Percentiles rank a stretch among this genome's conserved stretches.
phyloP scores from a whole-genome alignment of 2,888 invertebrate genomes.

The Xanthorhoe spadicearia region DNA sequence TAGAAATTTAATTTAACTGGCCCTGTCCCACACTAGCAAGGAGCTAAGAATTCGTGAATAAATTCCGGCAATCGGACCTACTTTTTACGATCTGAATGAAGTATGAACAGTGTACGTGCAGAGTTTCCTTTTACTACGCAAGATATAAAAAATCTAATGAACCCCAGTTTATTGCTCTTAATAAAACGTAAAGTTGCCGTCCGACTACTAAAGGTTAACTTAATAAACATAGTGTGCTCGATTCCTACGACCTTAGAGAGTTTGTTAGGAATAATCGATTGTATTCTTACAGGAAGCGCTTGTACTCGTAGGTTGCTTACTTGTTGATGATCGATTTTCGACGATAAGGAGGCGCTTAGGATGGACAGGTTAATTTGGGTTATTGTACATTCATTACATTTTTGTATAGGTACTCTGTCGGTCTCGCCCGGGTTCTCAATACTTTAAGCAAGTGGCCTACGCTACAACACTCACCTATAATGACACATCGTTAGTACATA shows the following conservation, averaged over 20 bases:
- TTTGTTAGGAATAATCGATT: constrained; percentile 12
- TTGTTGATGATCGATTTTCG: neutral
- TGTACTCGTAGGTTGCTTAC: neutral
- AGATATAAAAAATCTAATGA: constrained; percentile 75
- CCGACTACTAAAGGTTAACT: constrained; percentile 54
- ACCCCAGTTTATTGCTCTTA: constrained; percentile 65
- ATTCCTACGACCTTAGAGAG: constrained; percentile 28
- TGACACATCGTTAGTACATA: no score
- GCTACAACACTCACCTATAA: no score
- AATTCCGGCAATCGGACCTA: constrained; percentile 66
- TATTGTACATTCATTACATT: no score
- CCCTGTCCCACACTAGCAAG: constrained; percentile 38
- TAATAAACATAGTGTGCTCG: constrained; percentile 43
- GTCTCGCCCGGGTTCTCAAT: no score
- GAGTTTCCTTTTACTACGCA: constrained; percentile 63
- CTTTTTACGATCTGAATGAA: constrained; percentile 70
- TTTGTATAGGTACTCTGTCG: no score
- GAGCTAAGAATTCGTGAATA: constrained; percentile 59
- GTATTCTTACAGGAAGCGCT: neutral
- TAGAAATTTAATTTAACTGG: constrained; percentile 22
- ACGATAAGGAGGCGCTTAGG: no score
- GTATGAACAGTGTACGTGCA: constrained; percentile 69
- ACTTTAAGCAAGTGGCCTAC: no score
- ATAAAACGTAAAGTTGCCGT: constrained; percentile 67
- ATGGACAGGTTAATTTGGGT: no score